Conservation (phyloP, 2,888 invertebrate genomes). For the Ptychoptera contaminata region DNA sequence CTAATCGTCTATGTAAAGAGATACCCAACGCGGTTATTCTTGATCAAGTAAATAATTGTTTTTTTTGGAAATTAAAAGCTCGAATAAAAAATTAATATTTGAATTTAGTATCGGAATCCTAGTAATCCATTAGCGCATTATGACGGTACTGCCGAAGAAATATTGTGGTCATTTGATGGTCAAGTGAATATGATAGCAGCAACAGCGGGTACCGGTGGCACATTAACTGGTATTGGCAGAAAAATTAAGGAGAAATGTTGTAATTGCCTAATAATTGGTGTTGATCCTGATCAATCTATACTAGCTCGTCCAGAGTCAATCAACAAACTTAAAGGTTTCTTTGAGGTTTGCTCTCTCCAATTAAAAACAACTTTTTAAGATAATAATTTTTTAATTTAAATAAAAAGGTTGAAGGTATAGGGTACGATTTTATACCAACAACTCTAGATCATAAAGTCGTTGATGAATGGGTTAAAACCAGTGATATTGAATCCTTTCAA, state of each 20-base stretch:
- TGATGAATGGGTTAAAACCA: slow-evolving; percentile 78
- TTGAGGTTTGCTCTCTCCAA: slow-evolving; percentile 40
- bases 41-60: slow-evolving; percentile 72
- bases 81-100: too few species aligned
- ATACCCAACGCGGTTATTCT: slow-evolving; percentile 85
- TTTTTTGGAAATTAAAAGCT: too few species aligned
- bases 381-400: not conserved
- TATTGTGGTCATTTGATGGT: slow-evolving; percentile 49
- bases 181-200: slow-evolving; percentile 74
- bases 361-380: not conserved
- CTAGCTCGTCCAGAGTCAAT: slow-evolving; percentile 66
- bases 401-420: slow-evolving; percentile 57
- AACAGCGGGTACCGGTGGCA: slow-evolving; percentile 91
- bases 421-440: slow-evolving; percentile 92
- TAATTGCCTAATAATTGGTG: slow-evolving; percentile 62
- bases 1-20: slow-evolving; percentile 63
- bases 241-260: slow-evolving; percentile 81
- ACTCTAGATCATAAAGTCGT: slow-evolving; percentile 65
- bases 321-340: slow-evolving; percentile 51
- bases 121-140: slow-evolving; percentile 97
- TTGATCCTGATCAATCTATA: slow-evolving; percentile 87
- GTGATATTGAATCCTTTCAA: slow-evolving; percentile 62
- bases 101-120: slow-evolving; percentile 57
- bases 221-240: slow-evolving; percentile 78
- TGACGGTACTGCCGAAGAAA: slow-evolving; percentile 90